phyloP scores from a whole-genome alignment of 2,888 invertebrate species.

The Polydrusus tereticollis region DNA sequence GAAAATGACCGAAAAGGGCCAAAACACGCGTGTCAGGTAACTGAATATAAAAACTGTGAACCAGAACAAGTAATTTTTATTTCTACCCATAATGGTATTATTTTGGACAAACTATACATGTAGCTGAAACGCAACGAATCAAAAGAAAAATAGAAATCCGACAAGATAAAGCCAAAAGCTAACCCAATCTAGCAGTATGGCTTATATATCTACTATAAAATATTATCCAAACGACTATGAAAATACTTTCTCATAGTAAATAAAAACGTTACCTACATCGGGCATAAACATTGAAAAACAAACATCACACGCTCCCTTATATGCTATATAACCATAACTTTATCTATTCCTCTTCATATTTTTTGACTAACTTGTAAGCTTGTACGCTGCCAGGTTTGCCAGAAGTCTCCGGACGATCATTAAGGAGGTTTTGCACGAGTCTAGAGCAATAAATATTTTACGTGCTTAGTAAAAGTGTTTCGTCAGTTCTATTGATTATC shows the following conservation, averaged over 20 bases:
- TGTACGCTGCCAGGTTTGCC: neutral
- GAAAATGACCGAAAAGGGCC: no score
- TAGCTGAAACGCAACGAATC: no score
- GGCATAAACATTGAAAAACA: neutral
- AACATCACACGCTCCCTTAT: neutral
- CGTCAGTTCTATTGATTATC: constrained; percentile 13
- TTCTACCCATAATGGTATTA: no score
- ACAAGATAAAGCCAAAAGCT: no score
- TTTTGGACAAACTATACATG: no score
- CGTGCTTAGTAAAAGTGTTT: constrained; percentile 26
- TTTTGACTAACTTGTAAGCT: constrained; percentile 1
- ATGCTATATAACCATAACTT: neutral
- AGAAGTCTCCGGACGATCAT: constrained; percentile 1
- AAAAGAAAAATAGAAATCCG: no score
- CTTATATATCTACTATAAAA: no score
- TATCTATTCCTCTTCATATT: constrained; percentile 1
- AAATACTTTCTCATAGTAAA: constrained; percentile 19
- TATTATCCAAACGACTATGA: no score
- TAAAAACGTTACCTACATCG: constrained; percentile 30
- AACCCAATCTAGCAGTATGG: no score
- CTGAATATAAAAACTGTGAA: no score
- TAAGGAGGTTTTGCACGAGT: constrained; percentile 14
- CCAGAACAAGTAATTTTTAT: no score
- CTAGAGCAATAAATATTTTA: constrained; percentile 27
- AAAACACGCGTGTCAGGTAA: no score